These are phyloP conservation scores for Brenthis hecate DNA, from an alignment of 2,888 invertebrate species.

Conservation along the genomic window DNA sequence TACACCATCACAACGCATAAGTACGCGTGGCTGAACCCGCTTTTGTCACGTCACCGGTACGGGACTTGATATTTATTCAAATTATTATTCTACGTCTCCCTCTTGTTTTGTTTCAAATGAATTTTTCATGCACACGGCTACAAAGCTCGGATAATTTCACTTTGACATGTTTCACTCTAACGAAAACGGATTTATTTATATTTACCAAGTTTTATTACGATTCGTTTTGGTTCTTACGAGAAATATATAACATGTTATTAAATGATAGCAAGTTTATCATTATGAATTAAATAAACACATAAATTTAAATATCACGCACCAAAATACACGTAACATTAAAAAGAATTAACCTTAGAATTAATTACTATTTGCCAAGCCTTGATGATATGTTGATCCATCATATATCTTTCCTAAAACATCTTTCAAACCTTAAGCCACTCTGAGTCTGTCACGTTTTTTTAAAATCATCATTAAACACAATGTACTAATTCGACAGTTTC, in stretches of 20 bases:
- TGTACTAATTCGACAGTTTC: slow-evolving; percentile 38
- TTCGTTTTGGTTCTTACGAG: too few relatives aligned
- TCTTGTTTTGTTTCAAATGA: slow-evolving; percentile 77
- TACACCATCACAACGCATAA: slow-evolving; percentile 75
- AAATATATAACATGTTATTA: too few relatives aligned
- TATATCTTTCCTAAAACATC: slow-evolving; percentile 57
- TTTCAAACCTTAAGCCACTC: slow-evolving; percentile 41
- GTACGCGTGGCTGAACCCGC: slow-evolving; percentile 69
- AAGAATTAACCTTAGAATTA: slow-evolving; percentile 29
- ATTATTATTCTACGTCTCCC: slow-evolving; percentile 77
- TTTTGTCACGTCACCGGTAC: slow-evolving; percentile 73
- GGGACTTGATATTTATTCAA: slow-evolving; percentile 78
- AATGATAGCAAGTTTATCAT: slow-evolving; percentile 8
- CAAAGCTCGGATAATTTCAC: slow-evolving; percentile 77
- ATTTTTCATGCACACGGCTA: slow-evolving; percentile 80
- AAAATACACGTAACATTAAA: slow-evolving; percentile 9
- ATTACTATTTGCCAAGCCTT: slow-evolving; percentile 60
- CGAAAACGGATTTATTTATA: slow-evolving; percentile 74
- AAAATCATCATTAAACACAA: slow-evolving; percentile 42
- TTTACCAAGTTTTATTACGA: slow-evolving; percentile 42
- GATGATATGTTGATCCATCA: slow-evolving; percentile 56
- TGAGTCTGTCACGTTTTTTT: slow-evolving; percentile 40
- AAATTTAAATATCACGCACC: neutral
- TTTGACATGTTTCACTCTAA: slow-evolving; percentile 70
- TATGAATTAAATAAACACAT: neutral